These are phyloP conservation scores for Rynchops niger DNA, from an alignment of 2,113 vertebrate species.

Conservation along the genomic window DNA sequence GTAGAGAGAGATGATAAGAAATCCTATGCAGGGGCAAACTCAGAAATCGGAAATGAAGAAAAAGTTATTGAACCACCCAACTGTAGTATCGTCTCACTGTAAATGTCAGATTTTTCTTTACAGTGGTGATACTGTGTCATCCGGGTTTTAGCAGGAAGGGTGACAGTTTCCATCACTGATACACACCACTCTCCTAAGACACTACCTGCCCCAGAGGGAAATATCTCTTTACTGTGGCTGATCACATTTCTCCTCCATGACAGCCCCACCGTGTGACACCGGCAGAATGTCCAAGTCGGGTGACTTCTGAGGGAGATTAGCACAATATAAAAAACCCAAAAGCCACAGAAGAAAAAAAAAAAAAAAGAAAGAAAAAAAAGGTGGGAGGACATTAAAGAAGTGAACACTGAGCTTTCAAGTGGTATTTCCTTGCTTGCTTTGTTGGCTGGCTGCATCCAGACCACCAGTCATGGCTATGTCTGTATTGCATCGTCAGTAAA, in stretches of 20 bases:
- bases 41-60: not conserved
- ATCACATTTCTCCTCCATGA: not conserved
- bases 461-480: not conserved
- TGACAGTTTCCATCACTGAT: not conserved
- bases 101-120: slow-evolving; percentile 20
- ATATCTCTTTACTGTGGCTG: not conserved
- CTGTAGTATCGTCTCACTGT: not conserved
- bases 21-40: not conserved
- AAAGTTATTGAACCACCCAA: not conserved
- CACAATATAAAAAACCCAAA: not conserved
- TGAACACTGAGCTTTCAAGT: not conserved
- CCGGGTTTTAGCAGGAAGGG: not conserved
- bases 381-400: not conserved
- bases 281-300: not conserved
- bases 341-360: no score
- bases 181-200: not conserved
- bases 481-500: not conserved
- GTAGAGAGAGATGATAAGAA: not conserved
- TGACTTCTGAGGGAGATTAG: not conserved
- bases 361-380: no score
- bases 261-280: not conserved
- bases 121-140: not conserved
- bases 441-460: not conserved
- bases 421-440: not conserved
- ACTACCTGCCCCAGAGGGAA: not conserved